Percentiles rank a stretch among this genome's conserved stretches.
Conservation (phyloP, 2,888 invertebrate species). For the Petrolisthes manimaculis region DNA sequence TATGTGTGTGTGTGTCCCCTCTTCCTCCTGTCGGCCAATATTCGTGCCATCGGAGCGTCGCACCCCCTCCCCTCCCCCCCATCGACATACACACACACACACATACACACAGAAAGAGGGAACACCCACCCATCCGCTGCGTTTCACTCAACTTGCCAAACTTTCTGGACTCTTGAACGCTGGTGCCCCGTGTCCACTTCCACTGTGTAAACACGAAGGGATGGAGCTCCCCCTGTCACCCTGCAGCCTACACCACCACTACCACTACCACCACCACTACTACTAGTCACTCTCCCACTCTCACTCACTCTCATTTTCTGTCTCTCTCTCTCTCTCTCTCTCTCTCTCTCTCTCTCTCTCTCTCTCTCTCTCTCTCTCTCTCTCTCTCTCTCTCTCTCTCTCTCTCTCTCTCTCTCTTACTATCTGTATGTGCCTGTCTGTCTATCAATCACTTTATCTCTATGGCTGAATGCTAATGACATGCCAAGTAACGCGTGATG, state of each 20-base stretch:
- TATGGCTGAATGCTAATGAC: not conserved
- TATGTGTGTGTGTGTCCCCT: not conserved
- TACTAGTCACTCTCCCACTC: not conserved
- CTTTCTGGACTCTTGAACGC: conserved; percentile 52
- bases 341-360: not conserved
- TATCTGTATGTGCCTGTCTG: conserved; percentile 14
- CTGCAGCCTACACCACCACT: conserved; percentile 17
- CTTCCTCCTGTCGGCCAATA: conserved; percentile 2
- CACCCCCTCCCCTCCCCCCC: not conserved
- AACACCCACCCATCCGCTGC: conserved; percentile 32
- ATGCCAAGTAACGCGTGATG: too few relatives aligned
- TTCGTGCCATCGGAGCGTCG: not conserved
- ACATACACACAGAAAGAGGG: conserved; percentile 22
- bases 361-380: conserved; percentile 4
- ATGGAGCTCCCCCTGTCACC: conserved; percentile 19
- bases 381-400: conserved; percentile 12
- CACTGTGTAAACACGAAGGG: conserved; percentile 45
- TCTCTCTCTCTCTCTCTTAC: conserved; percentile 5
- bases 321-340: too few relatives aligned
- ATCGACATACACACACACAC: not conserved
- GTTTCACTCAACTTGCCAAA: conserved; percentile 53
- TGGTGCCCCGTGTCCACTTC: conserved; percentile 52
- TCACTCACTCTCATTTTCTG: not conserved
- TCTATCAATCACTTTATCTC: conserved; percentile 1
- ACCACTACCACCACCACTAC: not conserved